Evolutionary conservation across 2,113 vertebrate genomes (phyloP).

Genomic region (Boleophthalmus pectinirostris): DNA sequence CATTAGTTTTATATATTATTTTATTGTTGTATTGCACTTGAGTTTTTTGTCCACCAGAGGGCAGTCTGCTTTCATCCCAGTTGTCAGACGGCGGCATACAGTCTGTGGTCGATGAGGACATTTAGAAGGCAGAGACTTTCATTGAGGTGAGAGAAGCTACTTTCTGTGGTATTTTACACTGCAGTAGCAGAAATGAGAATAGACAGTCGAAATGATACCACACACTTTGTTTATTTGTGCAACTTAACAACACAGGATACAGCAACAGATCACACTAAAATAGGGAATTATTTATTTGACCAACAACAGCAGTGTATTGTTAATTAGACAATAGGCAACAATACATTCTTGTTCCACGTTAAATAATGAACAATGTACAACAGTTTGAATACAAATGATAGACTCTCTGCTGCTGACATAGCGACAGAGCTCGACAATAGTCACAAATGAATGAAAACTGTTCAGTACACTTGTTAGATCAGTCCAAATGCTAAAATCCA

Average conservation of each 20-base stretch:
- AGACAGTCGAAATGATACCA: background rate
- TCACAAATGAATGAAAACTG: conserved; percentile 12
- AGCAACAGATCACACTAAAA: background rate
- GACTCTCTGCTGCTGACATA: conserved; percentile 12
- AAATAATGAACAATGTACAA: conserved; percentile 24
- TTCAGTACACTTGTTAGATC: conserved; percentile 12
- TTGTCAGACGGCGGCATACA: background rate
- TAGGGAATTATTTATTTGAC: background rate
- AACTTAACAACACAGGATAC: background rate
- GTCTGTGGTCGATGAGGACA: background rate
- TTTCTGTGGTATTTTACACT: conserved; percentile 11
- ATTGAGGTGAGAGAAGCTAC: conserved; percentile 13
- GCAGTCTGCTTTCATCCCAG: conserved; percentile 49
- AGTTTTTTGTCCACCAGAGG: conserved; percentile 42
- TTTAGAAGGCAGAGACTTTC: conserved; percentile 1
- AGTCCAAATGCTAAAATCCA: conserved; percentile 20
- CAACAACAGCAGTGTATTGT: conserved; percentile 24
- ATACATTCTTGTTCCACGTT: conserved; percentile 35
- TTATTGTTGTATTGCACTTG: conserved; percentile 27
- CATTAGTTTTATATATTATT: background rate
- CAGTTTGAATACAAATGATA: conserved; percentile 14
- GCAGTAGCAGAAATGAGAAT: background rate
- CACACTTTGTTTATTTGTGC: background rate
- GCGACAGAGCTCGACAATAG: conserved; percentile 6
- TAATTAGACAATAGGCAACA: conserved; percentile 20